Conservation (phyloP, 1,140 invertebrate species). For the Stratiolaelaps scimitus region DNA sequence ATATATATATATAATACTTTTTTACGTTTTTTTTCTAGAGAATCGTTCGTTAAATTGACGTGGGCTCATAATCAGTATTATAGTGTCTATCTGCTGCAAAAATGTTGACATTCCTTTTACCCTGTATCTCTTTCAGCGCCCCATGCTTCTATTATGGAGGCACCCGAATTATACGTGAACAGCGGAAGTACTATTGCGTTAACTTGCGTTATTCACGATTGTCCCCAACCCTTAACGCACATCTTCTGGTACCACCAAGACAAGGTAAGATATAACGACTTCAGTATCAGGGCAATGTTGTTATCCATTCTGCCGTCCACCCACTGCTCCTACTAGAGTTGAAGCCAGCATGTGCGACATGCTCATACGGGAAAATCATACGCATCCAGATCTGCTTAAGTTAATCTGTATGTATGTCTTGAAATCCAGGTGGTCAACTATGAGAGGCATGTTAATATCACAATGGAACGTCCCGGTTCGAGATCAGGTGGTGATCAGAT, state of each 20-base stretch:
- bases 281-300: not conserved
- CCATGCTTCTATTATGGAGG: conserved; percentile 61
- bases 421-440: conserved; percentile 25
- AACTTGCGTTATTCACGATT: conserved; percentile 68
- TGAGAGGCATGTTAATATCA: conserved; percentile 12
- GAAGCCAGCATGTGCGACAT: too few species aligned
- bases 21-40: too few species aligned
- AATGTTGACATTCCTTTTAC: conserved; percentile 30
- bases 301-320: too few species aligned
- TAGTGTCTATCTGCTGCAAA: too few species aligned
- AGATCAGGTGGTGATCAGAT: conserved; percentile 4
- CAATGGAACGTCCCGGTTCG: not conserved
- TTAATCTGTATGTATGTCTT: too few species aligned
- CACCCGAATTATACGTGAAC: conserved; percentile 65
- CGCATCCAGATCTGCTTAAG: too few species aligned
- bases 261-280: conserved; percentile 38
- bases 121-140: conserved; percentile 53
- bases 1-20: too few species aligned
- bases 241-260: conserved; percentile 39
- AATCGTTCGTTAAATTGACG: too few species aligned
- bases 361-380: too few species aligned
- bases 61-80: too few species aligned
- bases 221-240: conserved; percentile 55
- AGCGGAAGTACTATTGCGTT: conserved; percentile 64
- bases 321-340: too few species aligned